A percentile compares a stretch with the other conserved stretches of the same genome.
These are phyloP conservation scores for Caenorhabditis briggsae DNA, from an alignment of 1,140 invertebrate genomes.

Conservation along the genomic window DNA sequence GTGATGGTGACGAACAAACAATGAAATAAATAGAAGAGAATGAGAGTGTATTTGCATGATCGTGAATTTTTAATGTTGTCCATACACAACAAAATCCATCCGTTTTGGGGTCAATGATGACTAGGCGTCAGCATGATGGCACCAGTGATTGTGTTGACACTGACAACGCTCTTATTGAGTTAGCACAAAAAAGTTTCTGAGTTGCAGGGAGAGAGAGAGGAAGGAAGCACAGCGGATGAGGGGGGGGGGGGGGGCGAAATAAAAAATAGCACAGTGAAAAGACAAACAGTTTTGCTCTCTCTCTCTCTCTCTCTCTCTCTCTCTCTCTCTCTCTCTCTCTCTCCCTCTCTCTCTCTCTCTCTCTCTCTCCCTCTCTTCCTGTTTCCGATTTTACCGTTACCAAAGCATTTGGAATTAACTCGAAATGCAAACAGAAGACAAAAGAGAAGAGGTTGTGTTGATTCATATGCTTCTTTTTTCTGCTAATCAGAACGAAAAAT, in stretches of 20 bases:
- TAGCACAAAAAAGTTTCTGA: constrained; percentile 40
- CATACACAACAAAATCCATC: background rate
- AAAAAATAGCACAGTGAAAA: constrained; percentile 9
- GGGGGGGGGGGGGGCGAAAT: too few species aligned
- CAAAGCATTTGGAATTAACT: constrained; percentile 35
- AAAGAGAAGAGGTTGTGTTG: background rate
- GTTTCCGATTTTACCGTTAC: constrained; percentile 12
- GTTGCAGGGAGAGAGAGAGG: background rate
- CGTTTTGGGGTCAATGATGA: background rate
- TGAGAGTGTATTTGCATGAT: constrained; percentile 48
- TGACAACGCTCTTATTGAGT: constrained; percentile 44
- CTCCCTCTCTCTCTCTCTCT: too few species aligned
- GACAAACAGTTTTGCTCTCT: constrained; percentile 42
- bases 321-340: too few species aligned
- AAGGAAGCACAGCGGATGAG: background rate
- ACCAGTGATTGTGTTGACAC: constrained; percentile 52
- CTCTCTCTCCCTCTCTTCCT: background rate
- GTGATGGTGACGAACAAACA: constrained; percentile 42
- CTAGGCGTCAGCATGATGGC: background rate
- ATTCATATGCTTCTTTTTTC: constrained; percentile 21
- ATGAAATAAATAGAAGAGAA: constrained; percentile 33
- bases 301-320: background rate
- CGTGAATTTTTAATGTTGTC: constrained; percentile 53
- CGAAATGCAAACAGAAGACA: constrained; percentile 24
- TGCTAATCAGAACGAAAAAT: background rate